Conservation (phyloP, 2,797 vertebrate genomes). For the Chelonia mydas region DNA sequence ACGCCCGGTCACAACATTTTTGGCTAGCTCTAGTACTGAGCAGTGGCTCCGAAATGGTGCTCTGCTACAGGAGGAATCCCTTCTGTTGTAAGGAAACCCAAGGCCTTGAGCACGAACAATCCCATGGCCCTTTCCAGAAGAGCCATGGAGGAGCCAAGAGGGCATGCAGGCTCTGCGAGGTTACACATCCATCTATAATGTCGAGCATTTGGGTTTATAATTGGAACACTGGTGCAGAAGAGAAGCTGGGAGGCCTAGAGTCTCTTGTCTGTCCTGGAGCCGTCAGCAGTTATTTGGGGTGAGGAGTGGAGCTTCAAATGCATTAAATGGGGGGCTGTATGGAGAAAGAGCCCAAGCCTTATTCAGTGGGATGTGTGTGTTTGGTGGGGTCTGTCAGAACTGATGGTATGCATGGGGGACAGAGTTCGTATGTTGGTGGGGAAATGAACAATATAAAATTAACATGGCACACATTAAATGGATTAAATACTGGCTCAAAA, state of each 20-base stretch:
- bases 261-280: neutral
- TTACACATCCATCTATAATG: too few relatives aligned
- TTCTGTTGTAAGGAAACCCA: neutral
- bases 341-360: neutral
- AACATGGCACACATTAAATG: neutral
- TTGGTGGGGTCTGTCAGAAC: neutral
- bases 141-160: neutral
- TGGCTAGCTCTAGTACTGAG: neutral
- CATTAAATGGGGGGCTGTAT: too few relatives aligned
- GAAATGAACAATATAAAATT: neutral
- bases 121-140: neutral
- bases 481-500: neutral
- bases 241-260: neutral
- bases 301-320: neutral
- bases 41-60: neutral
- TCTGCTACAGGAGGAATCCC: too few relatives aligned
- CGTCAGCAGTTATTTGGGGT: neutral
- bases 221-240: fast-evolving
- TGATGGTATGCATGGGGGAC: too few relatives aligned
- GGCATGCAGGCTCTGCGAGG: fast-evolving
- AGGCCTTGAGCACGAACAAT: neutral
- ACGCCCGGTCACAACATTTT: neutral
- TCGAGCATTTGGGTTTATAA: fast-evolving
- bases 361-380: neutral
- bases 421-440: neutral